A percentile compares a stretch with the other conserved stretches of the same genome.
phyloP scores from a whole-genome alignment of 2,888 invertebrate genomes.

The Lacanobia wlatinum region DNA sequence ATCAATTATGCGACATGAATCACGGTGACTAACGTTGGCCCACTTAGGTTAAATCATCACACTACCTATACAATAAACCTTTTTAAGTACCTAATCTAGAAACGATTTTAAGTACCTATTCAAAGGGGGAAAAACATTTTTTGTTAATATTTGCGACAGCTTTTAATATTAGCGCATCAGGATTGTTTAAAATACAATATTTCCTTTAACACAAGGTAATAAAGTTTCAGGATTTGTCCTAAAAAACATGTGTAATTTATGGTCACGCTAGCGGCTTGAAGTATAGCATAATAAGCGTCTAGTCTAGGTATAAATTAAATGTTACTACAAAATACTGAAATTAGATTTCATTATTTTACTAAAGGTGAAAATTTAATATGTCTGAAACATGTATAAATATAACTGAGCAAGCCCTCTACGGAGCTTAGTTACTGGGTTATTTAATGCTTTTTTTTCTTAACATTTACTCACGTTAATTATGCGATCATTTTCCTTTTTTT shows the following conservation, averaged over 20 bases:
- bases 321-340: too few species aligned
- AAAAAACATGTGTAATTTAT: not conserved
- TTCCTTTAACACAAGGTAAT: not conserved
- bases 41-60: constrained; percentile 7
- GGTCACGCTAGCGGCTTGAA: not conserved
- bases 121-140: constrained; percentile 8
- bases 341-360: too few species aligned
- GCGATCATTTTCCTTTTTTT: too few species aligned
- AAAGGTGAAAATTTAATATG: too few species aligned
- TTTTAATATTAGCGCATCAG: not conserved
- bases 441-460: too few species aligned
- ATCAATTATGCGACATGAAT: constrained; percentile 41
- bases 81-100: not conserved
- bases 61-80: not conserved
- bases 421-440: too few species aligned
- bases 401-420: too few species aligned
- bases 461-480: too few species aligned
- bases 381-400: too few species aligned
- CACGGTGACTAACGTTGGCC: constrained; percentile 46
- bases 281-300: not conserved
- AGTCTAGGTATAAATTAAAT: too few species aligned
- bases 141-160: not conserved
- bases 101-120: not conserved
- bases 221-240: constrained; percentile 5
- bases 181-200: not conserved